Evolutionary conservation across 2,797 vertebrate genomes (phyloP), one percentile per base, ranked within the genome.

Genomic region (Melanitta fusca): DNA sequence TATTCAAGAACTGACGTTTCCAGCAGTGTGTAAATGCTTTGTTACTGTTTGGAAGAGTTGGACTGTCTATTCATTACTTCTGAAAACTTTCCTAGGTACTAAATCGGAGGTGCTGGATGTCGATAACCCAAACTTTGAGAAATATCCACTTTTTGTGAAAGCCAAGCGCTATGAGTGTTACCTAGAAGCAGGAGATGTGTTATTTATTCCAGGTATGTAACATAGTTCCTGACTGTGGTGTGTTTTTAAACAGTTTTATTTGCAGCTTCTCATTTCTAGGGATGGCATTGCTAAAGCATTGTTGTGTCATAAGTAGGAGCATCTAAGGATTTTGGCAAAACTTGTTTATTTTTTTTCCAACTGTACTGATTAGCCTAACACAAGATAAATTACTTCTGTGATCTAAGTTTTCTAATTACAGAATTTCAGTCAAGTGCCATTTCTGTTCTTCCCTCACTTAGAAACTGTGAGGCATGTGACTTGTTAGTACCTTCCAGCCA

Each of bases 61-160:
- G 12, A 92, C 57, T 13, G 3, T 83, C n/a, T 80, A 69, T 94
- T 91, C 19, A 64, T 84, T 80, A 47, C 78, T 93, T 73, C 36
- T 70, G 85, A 96, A 85, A 62, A 87, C 39, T 93, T 97, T 79
- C 30, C 68, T 89, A 99, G 99, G 99, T 45, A 98, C 99, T 97
- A 99, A 99, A 85, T 99, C 99, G 5, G 98, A 99, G 93, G 99
- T 99, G 39, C 95, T 99, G 93, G 98, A 99, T 95, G 98, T 99
- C 39, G 99, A 99, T 88, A 97, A 96, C 28, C 99, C 99, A 56
- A 98, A 99, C 89, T 81, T 99, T 92, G 96, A 98, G 74, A 98
- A 91, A 82, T 99, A 99, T 69, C 99, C 99, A 8, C 98, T 99
- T 38, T 99, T 99, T 98, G 97, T 98, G 77, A 99, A 98, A 96